Percentiles rank a stretch among this genome's conserved stretches.
Evolutionary conservation across 2,888 invertebrate species (phyloP).

Genomic region (Hypsopygia costalis): DNA sequence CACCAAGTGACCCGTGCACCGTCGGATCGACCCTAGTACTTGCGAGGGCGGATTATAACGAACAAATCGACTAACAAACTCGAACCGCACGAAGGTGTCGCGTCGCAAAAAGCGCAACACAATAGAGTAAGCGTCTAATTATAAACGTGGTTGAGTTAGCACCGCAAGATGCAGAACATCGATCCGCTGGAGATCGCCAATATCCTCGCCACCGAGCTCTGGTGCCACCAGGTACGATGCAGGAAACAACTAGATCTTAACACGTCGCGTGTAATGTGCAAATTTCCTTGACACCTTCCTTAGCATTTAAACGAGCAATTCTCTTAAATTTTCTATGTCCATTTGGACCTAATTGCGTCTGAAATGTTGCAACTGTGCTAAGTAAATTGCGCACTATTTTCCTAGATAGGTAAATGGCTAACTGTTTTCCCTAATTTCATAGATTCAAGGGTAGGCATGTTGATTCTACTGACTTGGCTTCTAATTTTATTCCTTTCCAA

Average conservation of each 20-base stretch:
- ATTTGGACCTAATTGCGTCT: neutral
- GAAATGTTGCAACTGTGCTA: neutral
- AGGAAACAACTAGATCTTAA: neutral
- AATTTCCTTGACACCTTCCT: neutral
- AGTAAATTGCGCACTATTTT: neutral
- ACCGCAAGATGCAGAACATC: conserved; percentile 79
- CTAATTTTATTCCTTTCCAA: conserved; percentile 16
- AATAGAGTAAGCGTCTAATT: conserved; percentile 79
- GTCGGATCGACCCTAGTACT: conserved; percentile 52
- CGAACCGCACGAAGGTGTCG: conserved; percentile 77
- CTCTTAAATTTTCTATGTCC: neutral
- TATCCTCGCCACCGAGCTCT: conserved; percentile 90
- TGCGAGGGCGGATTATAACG: conserved; percentile 78
- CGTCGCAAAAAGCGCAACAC: conserved; percentile 79
- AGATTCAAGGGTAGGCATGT: neutral
- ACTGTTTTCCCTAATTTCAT: neutral
- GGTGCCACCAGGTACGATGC: conserved; percentile 88
- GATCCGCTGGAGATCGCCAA: conserved; percentile 92
- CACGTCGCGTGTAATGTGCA: neutral
- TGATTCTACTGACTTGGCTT: conserved; percentile 12
- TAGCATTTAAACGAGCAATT: neutral
- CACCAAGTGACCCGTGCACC: conserved; percentile 29
- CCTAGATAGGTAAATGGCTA: too few species aligned
- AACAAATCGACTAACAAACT: conserved; percentile 77
- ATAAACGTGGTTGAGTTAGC: conserved; percentile 69